These are phyloP conservation scores for Tetramorium parvispinum DNA, from an alignment of 1,140 invertebrate genomes.

Conservation along the genomic window DNA sequence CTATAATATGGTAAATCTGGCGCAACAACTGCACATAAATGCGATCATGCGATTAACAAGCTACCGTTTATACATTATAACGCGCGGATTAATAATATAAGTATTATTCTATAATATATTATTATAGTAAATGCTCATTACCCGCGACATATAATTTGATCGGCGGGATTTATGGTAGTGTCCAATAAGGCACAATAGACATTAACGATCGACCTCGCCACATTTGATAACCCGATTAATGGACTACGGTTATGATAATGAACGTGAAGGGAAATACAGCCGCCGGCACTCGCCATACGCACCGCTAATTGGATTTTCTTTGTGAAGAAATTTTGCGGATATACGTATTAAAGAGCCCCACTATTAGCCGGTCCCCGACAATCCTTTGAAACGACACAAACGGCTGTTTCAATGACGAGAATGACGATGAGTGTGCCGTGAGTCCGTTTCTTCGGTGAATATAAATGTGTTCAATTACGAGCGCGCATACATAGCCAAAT, in stretches of 20 bases:
- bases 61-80: conserved; percentile 38
- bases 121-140: conserved; percentile 57
- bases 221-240: conserved; percentile 58
- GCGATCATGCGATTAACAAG: conserved; percentile 39
- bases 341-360: conserved; percentile 19
- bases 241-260: conserved; percentile 19
- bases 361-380: conserved; percentile 14
- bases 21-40: conserved; percentile 11
- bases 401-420: neutral
- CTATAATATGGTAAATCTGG: conserved; percentile 34
- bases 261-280: conserved; percentile 18
- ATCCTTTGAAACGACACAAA: conserved; percentile 7
- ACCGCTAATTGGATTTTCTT: conserved; percentile 69
- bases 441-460: conserved; percentile 42
- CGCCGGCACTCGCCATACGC: neutral
- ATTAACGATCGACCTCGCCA: conserved; percentile 38
- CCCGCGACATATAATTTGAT: conserved; percentile 45
- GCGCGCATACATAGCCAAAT: neutral
- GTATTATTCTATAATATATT: conserved; percentile 53
- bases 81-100: conserved; percentile 43
- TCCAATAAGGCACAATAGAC: conserved; percentile 47
- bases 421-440: neutral
- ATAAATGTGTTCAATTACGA: conserved; percentile 64
- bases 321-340: conserved; percentile 51
- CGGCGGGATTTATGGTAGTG: conserved; percentile 37